These are phyloP conservation scores for Gryon sp. DNA, from an alignment of 1,140 invertebrate genomes.

Conservation along the genomic window DNA sequence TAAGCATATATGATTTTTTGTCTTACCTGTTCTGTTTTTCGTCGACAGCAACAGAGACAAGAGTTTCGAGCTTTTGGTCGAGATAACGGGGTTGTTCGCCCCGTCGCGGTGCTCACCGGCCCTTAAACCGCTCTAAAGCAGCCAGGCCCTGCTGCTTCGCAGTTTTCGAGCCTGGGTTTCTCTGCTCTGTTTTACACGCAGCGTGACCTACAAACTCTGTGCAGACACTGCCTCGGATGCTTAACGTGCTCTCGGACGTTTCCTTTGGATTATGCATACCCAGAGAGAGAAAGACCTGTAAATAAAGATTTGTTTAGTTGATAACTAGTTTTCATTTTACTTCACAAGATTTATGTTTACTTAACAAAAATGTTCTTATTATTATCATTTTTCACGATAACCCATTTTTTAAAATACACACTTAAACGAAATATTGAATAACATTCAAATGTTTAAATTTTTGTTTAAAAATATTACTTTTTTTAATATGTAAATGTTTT, in stretches of 20 bases:
- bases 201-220: conserved; percentile 39
- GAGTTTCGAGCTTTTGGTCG: conserved; percentile 73
- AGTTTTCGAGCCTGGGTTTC: conserved; percentile 60
- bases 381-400: too few species aligned
- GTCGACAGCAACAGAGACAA: conserved; percentile 74
- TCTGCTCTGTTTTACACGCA: conserved; percentile 38
- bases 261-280: conserved; percentile 73
- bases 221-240: conserved; percentile 46
- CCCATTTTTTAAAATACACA: too few species aligned
- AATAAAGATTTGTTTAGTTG: conserved; percentile 12
- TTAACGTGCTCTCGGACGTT: conserved; percentile 58
- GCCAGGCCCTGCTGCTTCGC: conserved; percentile 66
- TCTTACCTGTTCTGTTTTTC: conserved; percentile 78
- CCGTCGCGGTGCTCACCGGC: conserved; percentile 76
- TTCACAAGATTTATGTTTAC: too few species aligned
- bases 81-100: conserved; percentile 74
- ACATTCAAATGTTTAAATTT: too few species aligned
- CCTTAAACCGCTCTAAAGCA: conserved; percentile 70
- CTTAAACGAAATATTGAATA: too few species aligned
- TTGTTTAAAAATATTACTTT: too few species aligned
- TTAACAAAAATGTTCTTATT: too few species aligned
- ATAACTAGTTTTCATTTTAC: neutral
- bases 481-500: too few species aligned
- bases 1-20: too few species aligned
- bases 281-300: conserved; percentile 62